These are phyloP conservation scores for Aphodius sticticus DNA, from an alignment of 2,888 invertebrate species.

Conservation along the genomic window DNA sequence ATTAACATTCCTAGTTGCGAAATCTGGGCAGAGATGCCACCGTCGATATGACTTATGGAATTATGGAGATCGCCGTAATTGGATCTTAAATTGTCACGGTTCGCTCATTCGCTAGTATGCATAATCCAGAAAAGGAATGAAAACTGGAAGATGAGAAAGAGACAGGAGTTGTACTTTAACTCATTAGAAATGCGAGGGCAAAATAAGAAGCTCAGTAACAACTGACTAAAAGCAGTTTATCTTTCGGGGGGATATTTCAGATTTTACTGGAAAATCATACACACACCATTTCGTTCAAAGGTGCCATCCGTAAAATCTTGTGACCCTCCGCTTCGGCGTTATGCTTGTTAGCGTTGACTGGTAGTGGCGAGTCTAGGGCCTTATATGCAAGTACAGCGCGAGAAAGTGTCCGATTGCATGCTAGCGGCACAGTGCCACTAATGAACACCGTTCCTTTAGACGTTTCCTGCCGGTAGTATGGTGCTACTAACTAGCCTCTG, in stretches of 20 bases:
- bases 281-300: background rate
- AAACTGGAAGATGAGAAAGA: background rate
- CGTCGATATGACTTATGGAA: conserved; percentile 4
- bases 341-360: background rate
- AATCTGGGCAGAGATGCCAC: background rate
- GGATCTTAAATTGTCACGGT: background rate
- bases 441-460: background rate
- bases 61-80: background rate
- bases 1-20: background rate
- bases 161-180: background rate
- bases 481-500: background rate
- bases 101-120: background rate
- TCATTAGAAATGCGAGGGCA: no score
- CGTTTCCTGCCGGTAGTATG: background rate
- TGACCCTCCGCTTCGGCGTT: background rate
- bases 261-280: background rate
- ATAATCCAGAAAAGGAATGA: background rate
- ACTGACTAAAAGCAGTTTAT: no score
- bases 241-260: background rate
- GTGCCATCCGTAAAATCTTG: background rate
- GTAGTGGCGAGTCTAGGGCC: background rate
- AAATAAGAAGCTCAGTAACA: no score
- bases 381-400: background rate
- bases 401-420: background rate
- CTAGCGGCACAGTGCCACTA: background rate